phyloP scores from a whole-genome alignment of 2,113 vertebrate species.

The Alectura lathami region DNA sequence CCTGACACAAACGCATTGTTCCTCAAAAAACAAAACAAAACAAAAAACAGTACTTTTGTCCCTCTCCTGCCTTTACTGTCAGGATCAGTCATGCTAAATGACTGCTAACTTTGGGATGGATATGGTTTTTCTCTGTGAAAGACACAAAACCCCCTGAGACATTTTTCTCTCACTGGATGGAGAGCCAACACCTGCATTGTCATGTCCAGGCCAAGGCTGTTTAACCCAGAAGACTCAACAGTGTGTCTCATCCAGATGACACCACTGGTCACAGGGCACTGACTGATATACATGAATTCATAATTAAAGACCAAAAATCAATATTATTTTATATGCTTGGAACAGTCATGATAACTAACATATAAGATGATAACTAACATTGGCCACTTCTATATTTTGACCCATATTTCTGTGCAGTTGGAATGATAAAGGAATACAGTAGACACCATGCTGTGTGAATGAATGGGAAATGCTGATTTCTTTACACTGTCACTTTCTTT shows the following conservation, averaged over 20 bases:
- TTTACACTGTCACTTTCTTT: conserved; percentile 1
- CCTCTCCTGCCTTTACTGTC: not conserved
- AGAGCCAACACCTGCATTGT: not conserved
- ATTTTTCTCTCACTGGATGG: not conserved
- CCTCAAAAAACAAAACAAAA: no score
- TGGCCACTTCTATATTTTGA: not conserved
- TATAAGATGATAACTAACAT: not conserved
- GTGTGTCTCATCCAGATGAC: not conserved
- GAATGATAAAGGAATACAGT: not conserved
- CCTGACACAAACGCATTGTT: not conserved
- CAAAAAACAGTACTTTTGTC: not conserved
- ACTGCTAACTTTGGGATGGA: not conserved
- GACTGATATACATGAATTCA: not conserved
- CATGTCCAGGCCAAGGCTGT: not conserved
- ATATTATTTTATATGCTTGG: not conserved
- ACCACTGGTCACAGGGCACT: not conserved
- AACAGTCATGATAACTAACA: not conserved
- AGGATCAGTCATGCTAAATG: not conserved
- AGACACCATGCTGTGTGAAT: not conserved
- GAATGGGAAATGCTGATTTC: conserved; percentile 15
- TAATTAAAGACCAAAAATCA: not conserved
- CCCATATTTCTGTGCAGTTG: not conserved
- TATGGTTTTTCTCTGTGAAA: not conserved
- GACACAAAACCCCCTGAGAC: not conserved
- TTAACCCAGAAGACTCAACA: not conserved